phyloP scores from a whole-genome alignment of 2,888 invertebrate species.

The Morpho deidamia region DNA sequence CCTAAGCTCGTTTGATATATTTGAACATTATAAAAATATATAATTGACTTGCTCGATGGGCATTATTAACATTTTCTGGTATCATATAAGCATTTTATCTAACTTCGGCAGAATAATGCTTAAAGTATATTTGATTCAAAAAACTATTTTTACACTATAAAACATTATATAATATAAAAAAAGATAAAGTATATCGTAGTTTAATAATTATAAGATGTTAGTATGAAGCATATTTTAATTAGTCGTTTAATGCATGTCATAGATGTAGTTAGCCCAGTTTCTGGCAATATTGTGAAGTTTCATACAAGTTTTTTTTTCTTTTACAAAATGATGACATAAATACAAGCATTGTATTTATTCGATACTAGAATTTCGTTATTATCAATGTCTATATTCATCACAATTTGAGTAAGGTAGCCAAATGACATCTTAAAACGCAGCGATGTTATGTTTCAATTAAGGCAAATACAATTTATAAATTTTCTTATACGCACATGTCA shows the following conservation, averaged over 20 bases:
- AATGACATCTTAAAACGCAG: too few species aligned
- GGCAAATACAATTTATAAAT: too few species aligned
- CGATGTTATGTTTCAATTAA: too few species aligned
- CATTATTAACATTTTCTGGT: slow-evolving; percentile 56
- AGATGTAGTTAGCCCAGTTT: slow-evolving; percentile 60
- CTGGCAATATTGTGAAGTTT: slow-evolving; percentile 39
- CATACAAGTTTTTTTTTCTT: slow-evolving; percentile 37
- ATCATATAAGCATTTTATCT: slow-evolving; percentile 28
- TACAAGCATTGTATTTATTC: slow-evolving; percentile 19
- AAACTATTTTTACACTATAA: slow-evolving; percentile 68
- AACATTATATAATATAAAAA: slow-evolving; percentile 47
- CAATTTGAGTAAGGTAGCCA: not conserved
- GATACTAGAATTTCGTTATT: slow-evolving; percentile 18
- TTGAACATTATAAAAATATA: slow-evolving; percentile 33
- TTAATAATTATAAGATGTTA: slow-evolving; percentile 65
- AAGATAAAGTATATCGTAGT: slow-evolving; percentile 68
- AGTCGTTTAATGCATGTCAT: slow-evolving; percentile 71
- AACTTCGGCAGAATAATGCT: slow-evolving; percentile 40
- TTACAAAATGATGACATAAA: slow-evolving; percentile 40
- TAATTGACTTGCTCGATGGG: slow-evolving; percentile 44
- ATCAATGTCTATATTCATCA: slow-evolving; percentile 18
- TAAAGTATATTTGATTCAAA: slow-evolving; percentile 46
- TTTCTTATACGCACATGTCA: too few species aligned
- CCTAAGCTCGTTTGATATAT: slow-evolving; percentile 35
- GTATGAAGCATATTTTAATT: slow-evolving; percentile 70